These are phyloP conservation scores for Polyommatus icarus DNA, from an alignment of 2,888 invertebrate species.

Conservation along the genomic window DNA sequence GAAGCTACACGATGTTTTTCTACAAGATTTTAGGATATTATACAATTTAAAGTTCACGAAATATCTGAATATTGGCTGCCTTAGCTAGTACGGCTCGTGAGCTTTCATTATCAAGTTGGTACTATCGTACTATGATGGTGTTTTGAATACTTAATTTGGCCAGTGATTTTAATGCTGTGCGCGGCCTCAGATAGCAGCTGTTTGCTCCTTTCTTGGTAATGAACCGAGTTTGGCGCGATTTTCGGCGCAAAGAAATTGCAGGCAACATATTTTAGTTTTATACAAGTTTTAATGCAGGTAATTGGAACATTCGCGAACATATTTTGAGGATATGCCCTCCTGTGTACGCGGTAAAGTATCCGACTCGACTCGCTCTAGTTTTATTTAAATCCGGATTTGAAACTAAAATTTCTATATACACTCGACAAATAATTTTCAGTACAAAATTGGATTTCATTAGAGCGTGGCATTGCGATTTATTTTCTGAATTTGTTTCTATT, in stretches of 20 bases:
- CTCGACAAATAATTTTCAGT: slow-evolving; percentile 8
- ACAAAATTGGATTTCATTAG: slow-evolving; percentile 21
- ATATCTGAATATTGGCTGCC: background rate
- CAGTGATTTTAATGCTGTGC: too few species aligned
- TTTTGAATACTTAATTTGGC: too few species aligned
- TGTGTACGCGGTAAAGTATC: background rate
- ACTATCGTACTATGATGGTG: too few species aligned
- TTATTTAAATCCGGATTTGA: slow-evolving; percentile 6
- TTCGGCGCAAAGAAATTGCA: too few species aligned
- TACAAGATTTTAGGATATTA: background rate
- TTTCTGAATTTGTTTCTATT: slow-evolving; percentile 6
- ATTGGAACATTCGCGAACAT: background rate
- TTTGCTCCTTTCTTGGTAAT: too few species aligned
- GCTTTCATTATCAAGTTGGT: too few species aligned
- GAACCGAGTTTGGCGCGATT: background rate
- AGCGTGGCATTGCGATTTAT: background rate
- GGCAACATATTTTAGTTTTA: background rate
- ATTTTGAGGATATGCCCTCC: background rate
- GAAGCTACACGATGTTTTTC: slow-evolving; percentile 10
- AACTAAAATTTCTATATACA: slow-evolving; percentile 25
- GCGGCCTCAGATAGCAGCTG: too few species aligned
- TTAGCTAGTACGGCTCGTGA: too few species aligned
- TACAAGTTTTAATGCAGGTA: background rate
- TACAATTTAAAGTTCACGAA: background rate
- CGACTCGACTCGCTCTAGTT: slow-evolving; percentile 18